Base-by-base conservation (phyloP, 2,888 invertebrate species). In the Polydrusus cervinus region DNA sequence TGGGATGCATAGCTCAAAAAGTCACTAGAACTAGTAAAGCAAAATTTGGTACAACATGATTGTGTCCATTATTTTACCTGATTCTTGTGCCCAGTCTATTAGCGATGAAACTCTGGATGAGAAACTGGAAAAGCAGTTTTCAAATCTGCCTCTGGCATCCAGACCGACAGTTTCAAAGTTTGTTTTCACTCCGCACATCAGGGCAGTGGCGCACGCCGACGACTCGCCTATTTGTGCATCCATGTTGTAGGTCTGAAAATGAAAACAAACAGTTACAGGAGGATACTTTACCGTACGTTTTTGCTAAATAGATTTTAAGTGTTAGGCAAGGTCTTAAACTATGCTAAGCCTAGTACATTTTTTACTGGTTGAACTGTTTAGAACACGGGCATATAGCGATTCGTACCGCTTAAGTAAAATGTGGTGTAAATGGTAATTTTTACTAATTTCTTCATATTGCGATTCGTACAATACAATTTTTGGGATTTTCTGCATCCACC, bases 221-320 rank as follows among this genome's bases (percentile, higher is more conserved):
- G 92, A 92, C 83, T 92, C 93, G 0, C 92, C 90, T 3, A 91
- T 90, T 85, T 92, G 92, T 6, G 90, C 89, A 82, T 93, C 91
- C 82, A 90, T 89, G 83, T 91, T 92, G 87, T 91, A 93, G 0
- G 92, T 93, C 92, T 92, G 88, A 8, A 86, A 87, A 72, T 77
- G 79, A 78, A 80, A 43, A 30, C 18, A 49, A 57, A 65, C 64
- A 30, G 14, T 14, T 68, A 38, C 14, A 55, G 55, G 14, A 53
- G 34, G 34, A 8, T 16, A 53, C 55, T 55, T 68, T 16, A 47
- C 1, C 14, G 47, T 47, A 47, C 16, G 3, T 16, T 16, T 47
- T 47, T 9, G 16, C 1, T 16, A 14, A 47, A 16, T 16, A 3
- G 8, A 16, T 5, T 16, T 47, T 47, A 16, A 47, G 3, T 47